These are phyloP conservation scores for Tonatia bakeri DNA, from an alignment of 2,113 vertebrate genomes.

Conservation along the genomic window DNA sequence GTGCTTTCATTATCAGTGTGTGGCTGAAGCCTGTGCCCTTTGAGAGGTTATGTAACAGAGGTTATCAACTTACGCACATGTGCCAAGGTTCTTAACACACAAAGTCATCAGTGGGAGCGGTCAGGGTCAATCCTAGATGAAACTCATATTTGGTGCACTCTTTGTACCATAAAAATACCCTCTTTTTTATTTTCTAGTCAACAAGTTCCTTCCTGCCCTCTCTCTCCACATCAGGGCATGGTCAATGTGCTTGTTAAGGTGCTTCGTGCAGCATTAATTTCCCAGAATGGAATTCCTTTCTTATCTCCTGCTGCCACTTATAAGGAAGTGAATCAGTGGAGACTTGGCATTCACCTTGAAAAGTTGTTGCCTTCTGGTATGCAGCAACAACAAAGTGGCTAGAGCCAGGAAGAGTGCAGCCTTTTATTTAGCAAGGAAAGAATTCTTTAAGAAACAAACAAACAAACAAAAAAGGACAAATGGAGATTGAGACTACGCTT, in stretches of 20 bases:
- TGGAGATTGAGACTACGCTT: background rate
- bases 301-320: background rate
- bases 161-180: background rate
- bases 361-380: background rate
- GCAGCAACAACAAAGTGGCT: background rate
- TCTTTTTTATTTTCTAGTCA: background rate
- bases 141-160: background rate
- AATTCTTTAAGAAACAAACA: background rate
- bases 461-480: background rate
- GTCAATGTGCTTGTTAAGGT: background rate
- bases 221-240: background rate
- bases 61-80: background rate
- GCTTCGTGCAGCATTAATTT: background rate
- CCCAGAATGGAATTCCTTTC: background rate
- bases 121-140: background rate
- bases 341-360: background rate
- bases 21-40: background rate
- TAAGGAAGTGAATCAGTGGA: background rate
- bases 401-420: background rate
- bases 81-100: background rate
- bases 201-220: background rate
- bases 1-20: background rate
- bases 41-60: background rate
- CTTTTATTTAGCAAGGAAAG: background rate
- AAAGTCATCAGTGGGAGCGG: background rate